Evolutionary conservation across 1,140 invertebrate genomes (phyloP), one percentile per base, ranked within the genome.

Genomic region (Armadillidium nasatum): DNA sequence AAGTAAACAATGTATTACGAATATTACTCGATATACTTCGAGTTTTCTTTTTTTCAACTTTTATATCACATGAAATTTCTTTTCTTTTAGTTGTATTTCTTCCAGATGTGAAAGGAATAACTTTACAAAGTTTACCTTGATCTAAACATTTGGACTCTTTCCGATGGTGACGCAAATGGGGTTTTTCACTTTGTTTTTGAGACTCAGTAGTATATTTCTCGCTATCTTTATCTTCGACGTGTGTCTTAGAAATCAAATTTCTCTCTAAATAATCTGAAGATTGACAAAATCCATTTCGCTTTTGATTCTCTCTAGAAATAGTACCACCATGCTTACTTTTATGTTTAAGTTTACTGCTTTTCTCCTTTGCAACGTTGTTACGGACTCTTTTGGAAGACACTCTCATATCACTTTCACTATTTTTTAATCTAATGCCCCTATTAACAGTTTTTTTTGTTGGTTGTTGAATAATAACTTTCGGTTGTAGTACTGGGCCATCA

Each of bases 61-160:
- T 60, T 19, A 19, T 60, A 60, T 60, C 50, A 60, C 33, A 33
- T 33, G 50, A 60, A 13, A 60, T 60, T 60, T 60, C 50, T 60
- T 60, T 60, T 60, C 50, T 60, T 60, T 60, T 60, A 60, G 11
- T 13, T 15, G 50, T 13, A 15, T 60, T 60, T 15, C 50, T 60
- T 60, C n/a, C n/a, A n/a, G 46, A 50, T 50, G 46, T 50, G 15
- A 50, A 50, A 50, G 46, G 46, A 50, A 50, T 50, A 50, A 50
- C 15, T 50, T 15, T 50, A 15, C 46, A 50, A 10, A 50, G 46
- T 50, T 50, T 50, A 50, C 46, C 46, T 50, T 50, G 46, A 50
- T 50, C 46, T 10, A 15, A 50, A 50, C 46, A 50, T 50, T 50
- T 50, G 15, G 15, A 10, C 15, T 50, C 46, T 50, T 15, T 50